phyloP scores from a whole-genome alignment of 1,140 invertebrate species.

The Cataglyphis hispanica region DNA sequence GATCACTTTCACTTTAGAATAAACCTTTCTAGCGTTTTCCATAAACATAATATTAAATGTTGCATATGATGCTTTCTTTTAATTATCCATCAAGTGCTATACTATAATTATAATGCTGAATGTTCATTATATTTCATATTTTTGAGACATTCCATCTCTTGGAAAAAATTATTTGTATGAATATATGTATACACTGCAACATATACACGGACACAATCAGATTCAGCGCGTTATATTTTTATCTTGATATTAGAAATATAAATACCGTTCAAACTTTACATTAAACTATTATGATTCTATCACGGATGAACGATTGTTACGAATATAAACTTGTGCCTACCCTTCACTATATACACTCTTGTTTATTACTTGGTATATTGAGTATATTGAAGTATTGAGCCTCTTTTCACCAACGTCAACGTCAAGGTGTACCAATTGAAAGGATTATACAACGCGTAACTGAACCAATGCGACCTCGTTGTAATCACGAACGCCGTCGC shows the following conservation, averaged over 20 bases:
- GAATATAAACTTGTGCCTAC: too few relatives aligned
- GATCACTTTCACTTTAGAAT: neutral
- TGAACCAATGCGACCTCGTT: slow-evolving; percentile 11
- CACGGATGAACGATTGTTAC: too few relatives aligned
- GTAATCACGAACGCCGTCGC: slow-evolving; percentile 48
- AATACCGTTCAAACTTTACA: too few relatives aligned
- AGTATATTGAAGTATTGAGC: too few relatives aligned
- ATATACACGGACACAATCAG: neutral
- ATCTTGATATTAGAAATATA: neutral
- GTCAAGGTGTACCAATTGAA: neutral
- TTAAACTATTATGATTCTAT: too few relatives aligned
- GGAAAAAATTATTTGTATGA: slow-evolving; percentile 11
- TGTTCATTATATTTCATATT: neutral
- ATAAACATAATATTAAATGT: slow-evolving; percentile 61
- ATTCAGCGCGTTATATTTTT: neutral
- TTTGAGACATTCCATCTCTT: neutral
- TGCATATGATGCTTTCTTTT: slow-evolving; percentile 77
- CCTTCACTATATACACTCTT: too few relatives aligned
- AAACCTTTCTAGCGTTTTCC: neutral
- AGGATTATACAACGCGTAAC: neutral
- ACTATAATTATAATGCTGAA: slow-evolving; percentile 3
- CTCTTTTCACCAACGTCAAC: neutral
- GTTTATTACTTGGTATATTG: too few relatives aligned
- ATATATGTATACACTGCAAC: neutral
- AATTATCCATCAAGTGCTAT: slow-evolving; percentile 19